phyloP scores from a whole-genome alignment of 2,888 invertebrate species.

The Rutpela maculata region DNA sequence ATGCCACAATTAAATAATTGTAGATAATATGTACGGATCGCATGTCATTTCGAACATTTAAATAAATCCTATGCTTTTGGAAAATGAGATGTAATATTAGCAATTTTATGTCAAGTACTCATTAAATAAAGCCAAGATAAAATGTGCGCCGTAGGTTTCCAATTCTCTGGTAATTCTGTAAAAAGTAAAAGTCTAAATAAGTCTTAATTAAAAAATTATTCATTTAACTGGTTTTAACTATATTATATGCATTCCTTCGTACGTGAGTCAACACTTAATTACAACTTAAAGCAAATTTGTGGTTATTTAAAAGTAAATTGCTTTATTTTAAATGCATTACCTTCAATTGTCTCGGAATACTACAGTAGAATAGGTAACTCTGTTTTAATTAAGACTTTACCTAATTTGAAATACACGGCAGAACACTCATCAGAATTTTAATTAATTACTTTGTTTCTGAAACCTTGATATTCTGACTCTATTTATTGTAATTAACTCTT shows the following conservation, averaged over 20 bases:
- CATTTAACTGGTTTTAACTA: constrained; percentile 42
- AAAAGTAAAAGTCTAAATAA: constrained; percentile 40
- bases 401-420: constrained; percentile 35
- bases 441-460: constrained; percentile 26
- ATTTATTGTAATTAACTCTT: constrained; percentile 15
- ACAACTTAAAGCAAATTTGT: constrained; percentile 49
- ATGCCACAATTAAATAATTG: no score
- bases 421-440: constrained; percentile 33
- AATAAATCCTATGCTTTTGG: no score
- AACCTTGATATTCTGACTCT: constrained; percentile 2
- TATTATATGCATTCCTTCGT: constrained; percentile 38
- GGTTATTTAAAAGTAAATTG: constrained; percentile 52
- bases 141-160: neutral
- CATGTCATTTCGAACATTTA: no score
- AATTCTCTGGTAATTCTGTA: constrained; percentile 14
- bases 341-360: constrained; percentile 49
- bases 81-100: no score
- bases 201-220: constrained; percentile 45
- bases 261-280: constrained; percentile 45
- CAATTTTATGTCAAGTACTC: neutral
- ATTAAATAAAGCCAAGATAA: neutral
- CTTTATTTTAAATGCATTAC: constrained; percentile 53
- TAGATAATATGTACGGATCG: no score
- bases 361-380: constrained; percentile 36
- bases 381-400: constrained; percentile 39